Evolutionary conservation across 92 coral and sea anemone species (phyloP).

Genomic region (Meandrina meandrites): DNA sequence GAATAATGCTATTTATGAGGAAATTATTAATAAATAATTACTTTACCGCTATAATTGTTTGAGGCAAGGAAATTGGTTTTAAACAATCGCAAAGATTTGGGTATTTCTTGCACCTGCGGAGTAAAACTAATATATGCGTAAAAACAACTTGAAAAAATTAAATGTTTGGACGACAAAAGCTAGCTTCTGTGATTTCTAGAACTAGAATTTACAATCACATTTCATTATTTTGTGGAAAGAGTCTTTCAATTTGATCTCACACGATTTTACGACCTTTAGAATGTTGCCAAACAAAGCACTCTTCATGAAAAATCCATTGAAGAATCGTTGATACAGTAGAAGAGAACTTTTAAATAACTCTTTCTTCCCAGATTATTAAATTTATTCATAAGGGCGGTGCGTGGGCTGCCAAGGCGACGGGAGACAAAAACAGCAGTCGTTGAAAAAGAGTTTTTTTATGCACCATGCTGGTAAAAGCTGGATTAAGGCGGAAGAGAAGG

Average conservation of each 20-base stretch:
- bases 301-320: not conserved
- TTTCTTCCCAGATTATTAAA: conserved; percentile 1
- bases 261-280: not conserved
- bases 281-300: not conserved
- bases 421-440: conserved; percentile 29
- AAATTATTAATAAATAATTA: conserved; percentile 43
- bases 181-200: not conserved
- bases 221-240: too few species aligned
- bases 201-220: not conserved
- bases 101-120: conserved; percentile 16
- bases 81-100: conserved; percentile 21
- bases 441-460: not conserved
- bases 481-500: not conserved
- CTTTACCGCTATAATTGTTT: not conserved
- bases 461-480: conserved; percentile 25
- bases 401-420: conserved; percentile 42
- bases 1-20: conserved; percentile 21
- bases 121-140: conserved; percentile 1
- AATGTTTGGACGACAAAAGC: not conserved
- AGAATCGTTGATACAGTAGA: not conserved
- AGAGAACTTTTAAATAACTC: not conserved
- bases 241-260: not conserved
- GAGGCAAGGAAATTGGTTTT: conserved; percentile 22
- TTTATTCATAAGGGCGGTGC: conserved; percentile 12
- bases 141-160: conserved; percentile 14